A percentile compares a stretch with the other conserved stretches of the same genome.
phyloP scores from a whole-genome alignment of 2,888 invertebrate species.

The Agapetus fuscipes region DNA sequence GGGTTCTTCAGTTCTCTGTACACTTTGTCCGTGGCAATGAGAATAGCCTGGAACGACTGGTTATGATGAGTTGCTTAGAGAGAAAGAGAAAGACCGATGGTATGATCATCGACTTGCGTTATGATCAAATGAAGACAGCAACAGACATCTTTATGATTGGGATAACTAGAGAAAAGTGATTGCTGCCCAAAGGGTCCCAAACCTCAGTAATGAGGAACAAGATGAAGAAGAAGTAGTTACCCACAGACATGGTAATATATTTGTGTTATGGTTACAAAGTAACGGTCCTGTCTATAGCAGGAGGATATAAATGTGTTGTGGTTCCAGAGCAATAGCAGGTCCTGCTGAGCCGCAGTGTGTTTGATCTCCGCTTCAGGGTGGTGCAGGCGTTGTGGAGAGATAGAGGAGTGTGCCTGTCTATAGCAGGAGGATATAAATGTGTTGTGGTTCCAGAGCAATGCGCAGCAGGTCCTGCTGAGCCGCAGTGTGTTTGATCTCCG shows the following conservation, averaged over 20 bases:
- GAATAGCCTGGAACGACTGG: no score
- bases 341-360: constrained; percentile 40
- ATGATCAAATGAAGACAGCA: no score
- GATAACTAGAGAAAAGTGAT: no score
- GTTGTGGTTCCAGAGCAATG: constrained; percentile 40
- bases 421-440: constrained; percentile 56
- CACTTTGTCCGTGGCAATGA: no score
- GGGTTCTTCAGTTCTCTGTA: no score
- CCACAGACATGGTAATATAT: constrained; percentile 41
- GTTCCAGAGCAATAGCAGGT: constrained; percentile 38
- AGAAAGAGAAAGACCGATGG: no score
- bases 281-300: constrained; percentile 50
- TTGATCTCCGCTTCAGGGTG: constrained; percentile 46
- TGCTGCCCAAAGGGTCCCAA: no score
- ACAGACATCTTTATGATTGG: no score
- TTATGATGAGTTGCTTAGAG: no score
- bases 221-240: no score
- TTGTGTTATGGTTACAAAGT: constrained; percentile 54
- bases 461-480: constrained; percentile 40
- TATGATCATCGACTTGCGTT: no score
- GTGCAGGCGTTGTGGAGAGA: constrained; percentile 52
- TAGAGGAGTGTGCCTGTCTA: constrained; percentile 50
- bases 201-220: no score
- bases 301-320: constrained; percentile 58
- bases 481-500: constrained; percentile 47